phyloP scores from a whole-genome alignment of 2,797 vertebrate species.

The Chelonia mydas region DNA sequence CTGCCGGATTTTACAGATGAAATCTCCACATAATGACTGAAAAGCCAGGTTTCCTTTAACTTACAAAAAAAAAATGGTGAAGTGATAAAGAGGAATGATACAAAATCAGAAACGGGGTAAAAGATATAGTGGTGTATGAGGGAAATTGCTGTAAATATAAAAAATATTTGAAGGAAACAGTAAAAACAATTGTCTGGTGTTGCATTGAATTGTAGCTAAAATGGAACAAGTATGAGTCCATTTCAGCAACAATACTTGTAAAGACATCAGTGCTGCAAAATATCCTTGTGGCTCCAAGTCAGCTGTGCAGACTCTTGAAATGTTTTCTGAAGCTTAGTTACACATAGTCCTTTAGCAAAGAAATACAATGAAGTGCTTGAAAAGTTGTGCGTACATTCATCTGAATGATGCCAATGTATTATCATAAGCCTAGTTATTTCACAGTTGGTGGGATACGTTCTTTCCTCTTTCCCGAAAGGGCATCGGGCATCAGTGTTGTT shows the following conservation, averaged over 20 bases:
- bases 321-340: not conserved
- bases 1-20: conserved; percentile 25
- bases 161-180: not conserved
- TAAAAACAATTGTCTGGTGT: conserved; percentile 19
- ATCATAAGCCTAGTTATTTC: not conserved
- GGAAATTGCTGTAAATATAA: not conserved
- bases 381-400: conserved; percentile 20
- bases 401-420: not conserved
- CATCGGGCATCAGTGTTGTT: conserved; percentile 61
- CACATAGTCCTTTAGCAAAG: conserved; percentile 31
- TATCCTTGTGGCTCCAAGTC: conserved; percentile 10
- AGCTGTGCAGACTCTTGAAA: not conserved
- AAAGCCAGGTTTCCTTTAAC: conserved; percentile 8
- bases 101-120: conserved; percentile 28
- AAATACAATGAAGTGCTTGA: not conserved
- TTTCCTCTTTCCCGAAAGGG: conserved; percentile 61
- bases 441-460: conserved; percentile 24
- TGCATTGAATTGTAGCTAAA: conserved; percentile 19
- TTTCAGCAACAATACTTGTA: conserved; percentile 10
- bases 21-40: conserved; percentile 11
- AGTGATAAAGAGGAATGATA: conserved; percentile 25
- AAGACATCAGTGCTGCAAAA: conserved; percentile 34
- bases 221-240: conserved; percentile 27
- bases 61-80: not conserved
- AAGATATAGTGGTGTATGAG: conserved; percentile 22